A percentile compares a stretch with the other conserved stretches of the same genome.
Conservation (phyloP, 2,797 vertebrate species). For the Lutra lutra region DNA sequence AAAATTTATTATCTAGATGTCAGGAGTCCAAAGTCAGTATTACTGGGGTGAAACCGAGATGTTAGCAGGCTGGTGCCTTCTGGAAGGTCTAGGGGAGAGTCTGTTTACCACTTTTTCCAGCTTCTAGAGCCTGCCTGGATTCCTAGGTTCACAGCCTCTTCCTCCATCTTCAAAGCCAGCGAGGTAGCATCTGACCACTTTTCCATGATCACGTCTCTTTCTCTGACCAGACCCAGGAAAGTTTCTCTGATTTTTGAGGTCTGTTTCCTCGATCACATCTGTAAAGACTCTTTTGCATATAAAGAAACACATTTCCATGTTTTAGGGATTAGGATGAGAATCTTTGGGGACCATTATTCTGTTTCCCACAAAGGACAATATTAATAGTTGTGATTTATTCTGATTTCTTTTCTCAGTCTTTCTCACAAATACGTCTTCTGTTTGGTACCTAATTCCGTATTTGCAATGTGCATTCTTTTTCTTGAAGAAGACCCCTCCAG, state of each 20-base stretch:
- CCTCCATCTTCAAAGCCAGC: not conserved
- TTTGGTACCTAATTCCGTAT: not conserved
- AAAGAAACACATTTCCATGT: not conserved
- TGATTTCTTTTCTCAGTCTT: conserved; percentile 2
- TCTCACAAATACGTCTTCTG: not conserved
- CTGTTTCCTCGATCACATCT: not conserved
- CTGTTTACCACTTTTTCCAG: not conserved
- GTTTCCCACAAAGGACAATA: not conserved
- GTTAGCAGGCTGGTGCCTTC: not conserved
- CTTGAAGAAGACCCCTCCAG: not conserved
- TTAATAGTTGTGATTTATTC: not conserved
- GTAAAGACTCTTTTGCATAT: not conserved
- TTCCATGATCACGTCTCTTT: not conserved
- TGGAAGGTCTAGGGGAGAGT: not conserved
- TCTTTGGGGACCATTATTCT: not conserved
- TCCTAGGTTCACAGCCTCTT: not conserved
- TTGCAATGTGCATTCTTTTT: not conserved
- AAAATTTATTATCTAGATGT: not conserved
- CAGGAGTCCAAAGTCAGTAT: not conserved
- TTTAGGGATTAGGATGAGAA: not conserved
- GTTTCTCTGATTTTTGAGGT: not conserved
- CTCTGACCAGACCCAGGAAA: not conserved
- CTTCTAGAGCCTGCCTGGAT: not conserved
- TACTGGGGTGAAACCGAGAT: not conserved
- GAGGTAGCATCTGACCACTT: not conserved